phyloP scores from a whole-genome alignment of 1,140 invertebrate genomes.

The Pseudomyrmex gracilis region DNA sequence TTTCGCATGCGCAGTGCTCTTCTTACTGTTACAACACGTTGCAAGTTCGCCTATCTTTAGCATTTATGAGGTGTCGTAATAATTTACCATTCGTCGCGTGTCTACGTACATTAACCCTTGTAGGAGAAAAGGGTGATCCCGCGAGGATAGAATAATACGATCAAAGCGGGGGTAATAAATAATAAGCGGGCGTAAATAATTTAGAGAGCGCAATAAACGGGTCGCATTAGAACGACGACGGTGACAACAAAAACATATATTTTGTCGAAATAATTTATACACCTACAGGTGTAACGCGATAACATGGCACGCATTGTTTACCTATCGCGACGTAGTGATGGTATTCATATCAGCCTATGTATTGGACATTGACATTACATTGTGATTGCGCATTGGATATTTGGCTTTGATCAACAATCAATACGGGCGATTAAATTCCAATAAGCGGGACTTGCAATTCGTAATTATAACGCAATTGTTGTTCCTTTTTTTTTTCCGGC shows the following conservation, averaged over 20 bases:
- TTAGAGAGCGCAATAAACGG: constrained; percentile 8
- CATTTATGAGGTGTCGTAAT: constrained; percentile 41
- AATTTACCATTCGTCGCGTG: constrained; percentile 47
- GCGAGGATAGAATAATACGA: constrained; percentile 41
- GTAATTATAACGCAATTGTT: neutral
- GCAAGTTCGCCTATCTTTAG: constrained; percentile 43
- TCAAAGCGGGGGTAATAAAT: constrained; percentile 31
- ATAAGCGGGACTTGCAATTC: constrained; percentile 14
- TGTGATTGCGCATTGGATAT: constrained; percentile 22
- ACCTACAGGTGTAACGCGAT: neutral
- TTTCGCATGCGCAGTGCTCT: constrained; percentile 16
- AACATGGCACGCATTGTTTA: neutral
- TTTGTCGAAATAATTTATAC: constrained; percentile 42
- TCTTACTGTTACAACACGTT: constrained; percentile 26
- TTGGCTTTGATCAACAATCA: neutral
- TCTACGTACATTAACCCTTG: constrained; percentile 31
- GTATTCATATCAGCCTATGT: constrained; percentile 21
- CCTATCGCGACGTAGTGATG: neutral
- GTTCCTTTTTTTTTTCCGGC: too few relatives aligned
- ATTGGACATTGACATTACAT: constrained; percentile 26
- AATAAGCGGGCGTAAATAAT: constrained; percentile 48
- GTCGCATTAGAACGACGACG: constrained; percentile 19
- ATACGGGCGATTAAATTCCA: constrained; percentile 23
- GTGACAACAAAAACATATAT: constrained; percentile 33
- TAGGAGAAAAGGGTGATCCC: too few relatives aligned